These are phyloP conservation scores for Drosophila sucinea DNA, from an alignment of 1,140 invertebrate species.

Conservation along the genomic window DNA sequence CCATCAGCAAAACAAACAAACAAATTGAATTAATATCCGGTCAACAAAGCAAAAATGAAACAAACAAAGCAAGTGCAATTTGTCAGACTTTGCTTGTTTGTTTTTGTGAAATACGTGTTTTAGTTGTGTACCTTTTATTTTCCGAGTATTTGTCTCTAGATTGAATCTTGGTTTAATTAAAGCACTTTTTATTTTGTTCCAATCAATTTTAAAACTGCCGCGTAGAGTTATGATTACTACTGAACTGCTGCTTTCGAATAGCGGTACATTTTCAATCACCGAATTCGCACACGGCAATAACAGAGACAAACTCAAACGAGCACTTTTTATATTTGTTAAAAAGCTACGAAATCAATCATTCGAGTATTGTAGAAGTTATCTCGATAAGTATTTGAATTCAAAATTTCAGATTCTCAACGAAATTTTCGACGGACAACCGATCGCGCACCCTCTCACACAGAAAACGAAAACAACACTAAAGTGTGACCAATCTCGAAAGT, in stretches of 20 bases:
- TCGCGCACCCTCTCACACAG: neutral
- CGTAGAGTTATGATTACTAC: neutral
- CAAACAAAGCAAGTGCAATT: slow-evolving; percentile 39
- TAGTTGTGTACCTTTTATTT: neutral
- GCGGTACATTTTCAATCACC: neutral
- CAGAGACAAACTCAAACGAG: neutral
- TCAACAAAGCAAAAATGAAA: slow-evolving; percentile 18
- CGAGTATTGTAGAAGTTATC: neutral
- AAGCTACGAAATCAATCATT: neutral
- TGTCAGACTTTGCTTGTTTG: slow-evolving; percentile 11
- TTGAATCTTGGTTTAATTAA: neutral
- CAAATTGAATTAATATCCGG: slow-evolving; percentile 50
- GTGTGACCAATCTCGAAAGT: neutral
- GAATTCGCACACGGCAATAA: neutral
- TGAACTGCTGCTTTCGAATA: neutral
- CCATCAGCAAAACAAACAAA: slow-evolving; percentile 46
- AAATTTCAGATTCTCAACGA: neutral
- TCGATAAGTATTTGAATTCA: neutral
- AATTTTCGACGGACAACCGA: neutral
- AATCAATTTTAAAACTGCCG: neutral
- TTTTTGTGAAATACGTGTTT: neutral
- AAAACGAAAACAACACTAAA: slow-evolving; percentile 1
- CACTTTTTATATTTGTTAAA: neutral
- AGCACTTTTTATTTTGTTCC: neutral
- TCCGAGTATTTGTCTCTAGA: neutral